These are phyloP conservation scores for Sarcophilus harrisii DNA, from an alignment of 2,797 vertebrate species.

Conservation along the genomic window DNA sequence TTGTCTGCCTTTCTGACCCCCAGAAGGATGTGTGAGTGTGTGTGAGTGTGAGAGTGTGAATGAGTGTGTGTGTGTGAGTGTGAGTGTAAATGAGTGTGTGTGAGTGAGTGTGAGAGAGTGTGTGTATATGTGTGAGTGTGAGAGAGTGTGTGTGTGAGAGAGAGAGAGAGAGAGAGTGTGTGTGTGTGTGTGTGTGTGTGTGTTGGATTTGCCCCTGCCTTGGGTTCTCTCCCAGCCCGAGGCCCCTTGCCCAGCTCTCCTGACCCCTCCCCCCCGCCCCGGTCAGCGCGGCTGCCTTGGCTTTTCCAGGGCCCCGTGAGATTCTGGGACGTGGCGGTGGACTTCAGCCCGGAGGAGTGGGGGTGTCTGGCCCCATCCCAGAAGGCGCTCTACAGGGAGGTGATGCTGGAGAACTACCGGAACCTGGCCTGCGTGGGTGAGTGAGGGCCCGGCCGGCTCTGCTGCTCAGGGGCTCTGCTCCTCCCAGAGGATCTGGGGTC, in stretches of 20 bases:
- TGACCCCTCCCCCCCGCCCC: no score
- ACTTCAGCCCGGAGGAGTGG: neutral
- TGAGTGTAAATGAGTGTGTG: no score
- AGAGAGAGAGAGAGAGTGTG: no score
- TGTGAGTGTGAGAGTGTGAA: no score
- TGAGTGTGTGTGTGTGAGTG: neutral
- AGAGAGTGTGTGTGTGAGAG: no score
- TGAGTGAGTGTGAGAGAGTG: no score
- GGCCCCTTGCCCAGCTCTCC: neutral
- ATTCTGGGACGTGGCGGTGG: neutral
- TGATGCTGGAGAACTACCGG: neutral
- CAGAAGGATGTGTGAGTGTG: neutral
- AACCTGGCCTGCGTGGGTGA: neutral
- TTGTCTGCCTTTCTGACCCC: neutral
- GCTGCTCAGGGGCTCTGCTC: neutral
- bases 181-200: neutral
- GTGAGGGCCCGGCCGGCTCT: neutral
- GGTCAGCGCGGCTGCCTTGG: neutral
- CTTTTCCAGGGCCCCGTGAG: neutral
- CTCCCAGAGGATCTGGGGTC: neutral
- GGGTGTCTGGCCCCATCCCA: neutral
- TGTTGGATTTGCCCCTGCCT: neutral
- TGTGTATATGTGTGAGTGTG: no score
- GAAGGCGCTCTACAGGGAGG: neutral
- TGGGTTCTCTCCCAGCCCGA: neutral